These are phyloP conservation scores for Cephalopachus bancanus DNA, from an alignment of 2,797 vertebrate genomes.

Conservation along the genomic window DNA sequence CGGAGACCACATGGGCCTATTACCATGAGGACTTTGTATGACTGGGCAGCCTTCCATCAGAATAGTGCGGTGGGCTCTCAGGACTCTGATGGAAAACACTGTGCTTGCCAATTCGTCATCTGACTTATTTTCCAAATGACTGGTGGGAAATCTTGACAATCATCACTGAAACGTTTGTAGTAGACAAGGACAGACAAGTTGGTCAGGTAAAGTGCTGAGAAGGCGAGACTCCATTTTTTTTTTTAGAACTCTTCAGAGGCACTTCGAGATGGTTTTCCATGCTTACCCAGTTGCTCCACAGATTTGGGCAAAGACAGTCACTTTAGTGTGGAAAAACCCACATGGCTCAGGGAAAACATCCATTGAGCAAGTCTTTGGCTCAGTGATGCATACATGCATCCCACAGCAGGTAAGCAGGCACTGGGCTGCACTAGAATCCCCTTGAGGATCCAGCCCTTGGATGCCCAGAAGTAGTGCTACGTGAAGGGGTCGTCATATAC, in stretches of 20 bases:
- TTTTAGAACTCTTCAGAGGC: background rate
- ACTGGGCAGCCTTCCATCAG: slow-evolving; percentile 36
- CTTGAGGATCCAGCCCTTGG: background rate
- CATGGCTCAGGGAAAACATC: rapidly evolving
- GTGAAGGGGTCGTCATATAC: background rate
- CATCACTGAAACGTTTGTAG: background rate
- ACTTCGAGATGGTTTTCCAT: background rate
- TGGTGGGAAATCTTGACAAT: slow-evolving; percentile 59
- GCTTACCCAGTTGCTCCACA: background rate
- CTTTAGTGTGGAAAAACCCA: background rate
- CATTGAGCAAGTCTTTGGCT: background rate
- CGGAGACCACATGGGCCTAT: background rate
- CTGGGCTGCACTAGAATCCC: rapidly evolving
- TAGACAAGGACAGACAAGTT: background rate
- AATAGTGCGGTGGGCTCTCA: background rate
- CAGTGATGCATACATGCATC: background rate
- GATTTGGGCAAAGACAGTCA: background rate
- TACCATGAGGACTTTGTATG: background rate
- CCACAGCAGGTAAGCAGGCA: rapidly evolving
- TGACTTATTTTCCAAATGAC: slow-evolving; percentile 34
- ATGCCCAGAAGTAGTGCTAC: background rate
- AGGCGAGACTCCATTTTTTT: background rate
- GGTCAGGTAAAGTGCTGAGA: background rate
- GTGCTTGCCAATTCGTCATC: background rate
- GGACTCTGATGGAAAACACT: background rate